These are phyloP conservation scores for Campopleginae sp. DNA, from an alignment of 2,888 invertebrate genomes.

Conservation along the genomic window DNA sequence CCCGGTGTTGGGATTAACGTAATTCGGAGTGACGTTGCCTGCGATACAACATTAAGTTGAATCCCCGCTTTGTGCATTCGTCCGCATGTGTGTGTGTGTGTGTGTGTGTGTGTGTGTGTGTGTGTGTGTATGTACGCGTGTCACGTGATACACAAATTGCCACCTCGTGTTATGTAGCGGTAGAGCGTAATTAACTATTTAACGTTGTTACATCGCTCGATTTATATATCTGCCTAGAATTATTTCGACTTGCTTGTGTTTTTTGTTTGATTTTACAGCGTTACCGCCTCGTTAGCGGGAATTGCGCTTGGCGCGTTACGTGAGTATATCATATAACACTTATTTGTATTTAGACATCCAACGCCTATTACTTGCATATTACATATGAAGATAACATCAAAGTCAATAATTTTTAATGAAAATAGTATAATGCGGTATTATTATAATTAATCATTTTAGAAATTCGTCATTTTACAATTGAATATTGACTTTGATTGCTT, in stretches of 20 bases:
- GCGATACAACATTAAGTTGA: conserved; percentile 24
- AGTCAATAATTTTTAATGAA: not conserved
- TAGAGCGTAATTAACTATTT: conserved; percentile 55
- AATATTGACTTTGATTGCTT: not conserved
- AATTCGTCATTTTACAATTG: not conserved
- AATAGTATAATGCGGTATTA: not conserved
- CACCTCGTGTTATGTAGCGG: conserved; percentile 39
- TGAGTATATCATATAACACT: conserved; percentile 66
- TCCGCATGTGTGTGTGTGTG: not conserved
- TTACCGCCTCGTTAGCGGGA: conserved; percentile 55
- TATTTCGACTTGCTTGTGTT: conserved; percentile 31
- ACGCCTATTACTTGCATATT: not conserved
- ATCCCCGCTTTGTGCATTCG: conserved; percentile 3
- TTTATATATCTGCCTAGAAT: conserved; percentile 33
- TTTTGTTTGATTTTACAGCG: conserved; percentile 63
- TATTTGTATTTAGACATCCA: conserved; percentile 27
- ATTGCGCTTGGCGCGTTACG: conserved; percentile 68
- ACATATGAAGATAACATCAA: not conserved
- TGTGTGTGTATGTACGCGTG: conserved; percentile 10
- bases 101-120: not conserved
- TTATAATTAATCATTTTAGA: not conserved
- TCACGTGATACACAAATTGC: conserved; percentile 48
- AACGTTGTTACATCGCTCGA: conserved; percentile 48
- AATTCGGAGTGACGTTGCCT: conserved; percentile 45
- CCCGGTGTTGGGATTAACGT: conserved; percentile 24